A percentile compares a stretch with the other conserved stretches of the same genome.
Conservation (phyloP, 2,113 vertebrate genomes). For the Callithrix jacchus region DNA sequence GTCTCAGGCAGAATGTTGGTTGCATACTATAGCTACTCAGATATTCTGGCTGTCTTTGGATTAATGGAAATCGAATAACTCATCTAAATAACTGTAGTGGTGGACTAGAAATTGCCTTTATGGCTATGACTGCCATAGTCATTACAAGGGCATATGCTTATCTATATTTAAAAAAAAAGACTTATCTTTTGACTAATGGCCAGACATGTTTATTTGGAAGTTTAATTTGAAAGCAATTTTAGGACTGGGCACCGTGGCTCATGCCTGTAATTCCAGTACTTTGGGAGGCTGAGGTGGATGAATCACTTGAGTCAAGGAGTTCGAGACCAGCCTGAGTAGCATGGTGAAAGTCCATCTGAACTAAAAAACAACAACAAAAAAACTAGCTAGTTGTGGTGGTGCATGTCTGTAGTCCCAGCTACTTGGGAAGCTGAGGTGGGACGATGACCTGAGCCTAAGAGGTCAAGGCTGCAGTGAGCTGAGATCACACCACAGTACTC, state of each 20-base stretch:
- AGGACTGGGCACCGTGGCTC: not conserved
- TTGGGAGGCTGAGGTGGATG: too few species aligned
- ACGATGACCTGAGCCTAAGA: too few species aligned
- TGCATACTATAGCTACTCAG: not conserved
- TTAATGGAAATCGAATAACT: constrained; percentile 37
- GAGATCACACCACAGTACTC: too few species aligned
- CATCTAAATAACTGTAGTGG: constrained; percentile 14
- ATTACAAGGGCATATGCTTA: not conserved
- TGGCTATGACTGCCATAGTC: not conserved
- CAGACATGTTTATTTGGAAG: not conserved
- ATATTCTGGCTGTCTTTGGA: constrained; percentile 12
- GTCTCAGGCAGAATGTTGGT: not conserved
- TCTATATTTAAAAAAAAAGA: not conserved
- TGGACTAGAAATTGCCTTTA: not conserved
- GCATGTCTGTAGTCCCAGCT: too few species aligned
- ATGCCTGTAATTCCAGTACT: too few species aligned
- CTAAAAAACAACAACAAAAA: too few species aligned
- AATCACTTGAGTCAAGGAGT: too few species aligned
- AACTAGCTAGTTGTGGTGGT: too few species aligned
- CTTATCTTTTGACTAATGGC: not conserved
- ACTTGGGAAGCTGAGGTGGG: too few species aligned
- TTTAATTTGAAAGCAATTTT: constrained; percentile 6
- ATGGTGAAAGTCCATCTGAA: too few species aligned
- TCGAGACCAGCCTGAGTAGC: too few species aligned
- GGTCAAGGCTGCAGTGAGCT: too few species aligned